Evolutionary conservation across 2,113 vertebrate genomes (phyloP).

Genomic region (Psettodes erumei): DNA sequence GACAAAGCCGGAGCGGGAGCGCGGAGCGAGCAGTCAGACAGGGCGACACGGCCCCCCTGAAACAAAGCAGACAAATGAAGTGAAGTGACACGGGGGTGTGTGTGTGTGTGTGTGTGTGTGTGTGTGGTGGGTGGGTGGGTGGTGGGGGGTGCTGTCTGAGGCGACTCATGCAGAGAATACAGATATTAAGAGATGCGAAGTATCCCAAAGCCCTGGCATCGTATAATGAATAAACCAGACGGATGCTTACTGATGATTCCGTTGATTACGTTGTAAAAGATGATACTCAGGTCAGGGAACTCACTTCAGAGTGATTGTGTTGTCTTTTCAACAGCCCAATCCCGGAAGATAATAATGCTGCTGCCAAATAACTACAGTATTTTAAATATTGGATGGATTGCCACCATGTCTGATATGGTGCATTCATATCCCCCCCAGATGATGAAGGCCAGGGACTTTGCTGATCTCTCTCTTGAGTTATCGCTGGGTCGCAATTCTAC

Average conservation of each 20-base stretch:
- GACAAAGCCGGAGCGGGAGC: constrained; percentile 29
- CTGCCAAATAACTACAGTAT: not conserved
- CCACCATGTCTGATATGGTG: not conserved
- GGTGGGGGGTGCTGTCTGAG: too few species aligned
- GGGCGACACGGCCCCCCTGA: not conserved
- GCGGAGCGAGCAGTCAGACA: constrained; percentile 18
- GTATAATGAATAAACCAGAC: not conserved
- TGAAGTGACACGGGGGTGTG: constrained; percentile 22
- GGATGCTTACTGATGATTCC: not conserved
- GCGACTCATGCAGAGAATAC: too few species aligned
- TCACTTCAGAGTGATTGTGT: too few species aligned
- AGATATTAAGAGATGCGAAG: constrained; percentile 24
- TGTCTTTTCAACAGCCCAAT: too few species aligned
- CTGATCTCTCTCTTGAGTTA: too few species aligned
- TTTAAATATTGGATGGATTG: not conserved
- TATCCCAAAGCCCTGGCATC: not conserved
- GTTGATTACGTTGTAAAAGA: not conserved
- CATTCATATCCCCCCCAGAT: too few species aligned
- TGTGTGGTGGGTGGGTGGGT: constrained; percentile 22
- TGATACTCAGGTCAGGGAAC: not conserved
- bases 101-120: constrained; percentile 3
- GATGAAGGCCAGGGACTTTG: too few species aligned
- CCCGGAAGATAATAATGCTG: not conserved
- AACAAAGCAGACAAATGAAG: constrained; percentile 46
- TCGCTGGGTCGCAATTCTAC: too few species aligned